phyloP scores from a whole-genome alignment of 2,888 invertebrate genomes.

The Machimus rusticus region DNA sequence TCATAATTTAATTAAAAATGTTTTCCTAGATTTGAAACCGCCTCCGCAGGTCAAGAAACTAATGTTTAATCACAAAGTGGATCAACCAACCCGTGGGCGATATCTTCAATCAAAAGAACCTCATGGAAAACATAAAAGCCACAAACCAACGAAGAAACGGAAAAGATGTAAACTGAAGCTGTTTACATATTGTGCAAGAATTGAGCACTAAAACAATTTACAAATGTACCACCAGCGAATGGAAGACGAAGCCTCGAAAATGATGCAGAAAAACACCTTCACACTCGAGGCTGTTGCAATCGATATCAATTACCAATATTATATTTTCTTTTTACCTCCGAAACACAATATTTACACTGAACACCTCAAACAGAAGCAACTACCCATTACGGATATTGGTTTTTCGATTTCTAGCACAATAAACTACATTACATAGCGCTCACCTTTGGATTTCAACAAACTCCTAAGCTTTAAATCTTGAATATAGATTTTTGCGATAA shows the following conservation, averaged over 20 bases:
- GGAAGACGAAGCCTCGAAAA: background rate
- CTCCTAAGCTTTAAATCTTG: background rate
- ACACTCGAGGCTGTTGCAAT: background rate
- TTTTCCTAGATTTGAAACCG: background rate
- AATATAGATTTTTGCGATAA: background rate
- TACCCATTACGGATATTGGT: background rate
- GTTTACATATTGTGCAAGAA: background rate
- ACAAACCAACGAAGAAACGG: background rate
- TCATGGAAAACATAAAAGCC: background rate
- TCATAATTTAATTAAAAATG: background rate
- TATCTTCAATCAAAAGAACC: background rate
- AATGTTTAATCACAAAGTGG: background rate
- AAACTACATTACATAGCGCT: background rate
- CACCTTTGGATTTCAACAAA: background rate
- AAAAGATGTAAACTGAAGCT: background rate
- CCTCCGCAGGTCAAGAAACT: background rate
- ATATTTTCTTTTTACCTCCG: background rate
- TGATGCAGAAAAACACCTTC: background rate
- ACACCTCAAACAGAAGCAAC: background rate
- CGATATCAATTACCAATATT: conserved; percentile 2
- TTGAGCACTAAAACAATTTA: background rate
- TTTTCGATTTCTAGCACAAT: background rate
- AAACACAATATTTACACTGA: background rate
- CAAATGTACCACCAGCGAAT: background rate
- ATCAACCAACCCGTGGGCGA: background rate